phyloP scores from a whole-genome alignment of 1,140 invertebrate species.

The Halesus radiatus region DNA sequence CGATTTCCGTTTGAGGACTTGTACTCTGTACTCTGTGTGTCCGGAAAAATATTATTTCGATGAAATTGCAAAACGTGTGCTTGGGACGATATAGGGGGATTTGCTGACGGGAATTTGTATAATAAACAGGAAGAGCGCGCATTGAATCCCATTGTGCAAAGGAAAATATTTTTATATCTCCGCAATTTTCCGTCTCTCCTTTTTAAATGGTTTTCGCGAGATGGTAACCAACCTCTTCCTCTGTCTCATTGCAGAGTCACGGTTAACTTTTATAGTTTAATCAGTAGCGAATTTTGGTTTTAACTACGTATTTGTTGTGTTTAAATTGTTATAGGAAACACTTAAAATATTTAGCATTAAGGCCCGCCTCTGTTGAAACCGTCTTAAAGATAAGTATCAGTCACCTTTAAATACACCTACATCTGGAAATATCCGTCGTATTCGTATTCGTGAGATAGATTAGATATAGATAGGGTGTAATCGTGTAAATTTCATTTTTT shows the following conservation, averaged over 20 bases:
- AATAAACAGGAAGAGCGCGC: conserved; percentile 46
- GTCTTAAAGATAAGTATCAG: no score
- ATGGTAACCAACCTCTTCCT: not conserved
- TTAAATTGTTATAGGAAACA: not conserved
- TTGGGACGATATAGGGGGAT: conserved; percentile 44
- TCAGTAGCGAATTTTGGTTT: not conserved
- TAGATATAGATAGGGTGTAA: no score
- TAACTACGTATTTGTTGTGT: not conserved
- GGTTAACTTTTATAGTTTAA: no score
- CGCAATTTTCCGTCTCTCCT: not conserved
- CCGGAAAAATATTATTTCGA: conserved; percentile 44
- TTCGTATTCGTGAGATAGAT: no score
- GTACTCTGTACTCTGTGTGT: conserved; percentile 30
- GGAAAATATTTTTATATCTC: conserved; percentile 35
- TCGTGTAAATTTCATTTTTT: no score
- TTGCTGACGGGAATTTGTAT: conserved; percentile 47
- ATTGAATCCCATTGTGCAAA: conserved; percentile 32
- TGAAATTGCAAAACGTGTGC: conserved; percentile 42
- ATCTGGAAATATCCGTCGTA: no score
- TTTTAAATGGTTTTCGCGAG: not conserved
- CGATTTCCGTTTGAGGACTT: conserved; percentile 43
- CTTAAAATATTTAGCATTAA: no score
- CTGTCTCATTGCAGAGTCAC: no score
- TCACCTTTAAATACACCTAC: no score
- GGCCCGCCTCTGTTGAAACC: no score